Conservation (phyloP, 2,113 vertebrate species). For the Triplophysa dalaica region DNA sequence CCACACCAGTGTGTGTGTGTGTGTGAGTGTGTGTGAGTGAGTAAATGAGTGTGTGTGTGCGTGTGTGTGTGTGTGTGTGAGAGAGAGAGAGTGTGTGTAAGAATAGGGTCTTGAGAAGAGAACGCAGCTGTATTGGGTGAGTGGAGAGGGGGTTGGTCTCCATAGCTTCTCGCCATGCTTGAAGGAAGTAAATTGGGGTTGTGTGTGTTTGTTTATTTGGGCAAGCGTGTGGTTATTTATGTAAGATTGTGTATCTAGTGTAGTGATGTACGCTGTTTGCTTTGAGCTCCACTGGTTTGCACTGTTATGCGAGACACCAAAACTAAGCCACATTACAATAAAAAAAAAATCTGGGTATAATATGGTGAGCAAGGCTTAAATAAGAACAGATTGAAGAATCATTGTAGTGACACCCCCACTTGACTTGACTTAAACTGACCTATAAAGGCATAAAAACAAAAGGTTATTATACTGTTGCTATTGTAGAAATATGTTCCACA, state of each 20-base stretch:
- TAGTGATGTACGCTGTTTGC: neutral
- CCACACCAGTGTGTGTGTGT: slow-evolving; percentile 60
- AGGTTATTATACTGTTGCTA: too few species aligned
- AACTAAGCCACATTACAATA: neutral
- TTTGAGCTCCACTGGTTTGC: neutral
- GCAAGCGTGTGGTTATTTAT: slow-evolving; percentile 22
- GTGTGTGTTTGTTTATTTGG: slow-evolving; percentile 28
- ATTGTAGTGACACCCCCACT: slow-evolving; percentile 33
- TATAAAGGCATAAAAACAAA: too few species aligned
- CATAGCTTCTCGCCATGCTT: neutral
- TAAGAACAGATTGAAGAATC: slow-evolving; percentile 39
- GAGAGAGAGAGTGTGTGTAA: neutral
- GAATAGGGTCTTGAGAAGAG: slow-evolving; percentile 22
- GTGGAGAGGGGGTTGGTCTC: slow-evolving; percentile 6
- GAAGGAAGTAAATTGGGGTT: neutral
- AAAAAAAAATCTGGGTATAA: slow-evolving; percentile 13
- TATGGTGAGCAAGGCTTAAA: slow-evolving; percentile 44
- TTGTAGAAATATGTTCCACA: too few species aligned
- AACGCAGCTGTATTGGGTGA: neutral
- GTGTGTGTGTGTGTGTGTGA: neutral
- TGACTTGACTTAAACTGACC: neutral
- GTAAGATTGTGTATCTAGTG: neutral
- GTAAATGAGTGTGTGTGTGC: slow-evolving; percentile 51
- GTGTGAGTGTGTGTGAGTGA: neutral
- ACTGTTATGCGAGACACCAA: neutral